Evolutionary conservation across 2,113 vertebrate species (phyloP).

Genomic region (Rhinopithecus roxellana): DNA sequence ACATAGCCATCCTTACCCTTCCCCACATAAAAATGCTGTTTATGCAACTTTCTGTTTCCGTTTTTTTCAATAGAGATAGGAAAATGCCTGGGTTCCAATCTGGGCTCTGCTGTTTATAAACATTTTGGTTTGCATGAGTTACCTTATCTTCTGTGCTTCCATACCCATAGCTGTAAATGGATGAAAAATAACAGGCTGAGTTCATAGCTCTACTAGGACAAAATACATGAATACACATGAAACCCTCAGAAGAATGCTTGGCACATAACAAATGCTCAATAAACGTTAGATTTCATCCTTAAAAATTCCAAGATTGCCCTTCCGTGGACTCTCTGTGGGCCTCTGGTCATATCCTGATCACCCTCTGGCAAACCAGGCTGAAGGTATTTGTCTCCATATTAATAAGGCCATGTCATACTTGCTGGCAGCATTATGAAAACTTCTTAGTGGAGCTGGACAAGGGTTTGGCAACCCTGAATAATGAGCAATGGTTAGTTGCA

Average conservation of each 20-base stretch:
- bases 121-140: not conserved
- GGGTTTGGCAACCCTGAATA: not conserved
- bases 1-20: accelerated
- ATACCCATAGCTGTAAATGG: accelerated
- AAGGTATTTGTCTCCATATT: not conserved
- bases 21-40: accelerated
- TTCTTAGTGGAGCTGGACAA: not conserved
- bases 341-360: not conserved
- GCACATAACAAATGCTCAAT: accelerated
- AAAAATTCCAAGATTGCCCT: not conserved
- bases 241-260: not conserved
- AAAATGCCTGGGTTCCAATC: not conserved
- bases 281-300: not conserved
- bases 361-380: not conserved
- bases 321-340: no score
- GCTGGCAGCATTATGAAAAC: no score
- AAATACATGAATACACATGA: not conserved
- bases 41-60: not conserved
- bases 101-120: not conserved
- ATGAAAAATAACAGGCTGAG: not conserved
- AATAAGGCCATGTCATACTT: not conserved
- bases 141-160: not conserved
- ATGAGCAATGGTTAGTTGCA: accelerated
- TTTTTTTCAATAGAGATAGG: not conserved
- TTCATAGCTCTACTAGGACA: not conserved